phyloP scores from a whole-genome alignment of 1,140 invertebrate species.

The Aphidius gifuensis region DNA sequence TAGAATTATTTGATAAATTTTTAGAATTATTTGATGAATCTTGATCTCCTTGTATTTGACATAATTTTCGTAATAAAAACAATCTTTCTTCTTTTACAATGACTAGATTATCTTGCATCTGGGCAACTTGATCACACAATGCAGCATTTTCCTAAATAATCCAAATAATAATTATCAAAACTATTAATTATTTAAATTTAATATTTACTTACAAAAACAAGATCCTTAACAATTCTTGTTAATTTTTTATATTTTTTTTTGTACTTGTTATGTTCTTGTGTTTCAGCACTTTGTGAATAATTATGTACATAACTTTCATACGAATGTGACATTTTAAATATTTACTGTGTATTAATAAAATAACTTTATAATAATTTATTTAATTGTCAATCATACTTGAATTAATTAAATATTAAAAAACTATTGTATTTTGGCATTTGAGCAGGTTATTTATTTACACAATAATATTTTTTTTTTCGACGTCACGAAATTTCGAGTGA shows the following conservation, averaged over 20 bases:
- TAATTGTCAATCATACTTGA: no score
- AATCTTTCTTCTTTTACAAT: constrained; percentile 73
- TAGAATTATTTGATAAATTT: constrained; percentile 30
- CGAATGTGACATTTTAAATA: constrained; percentile 36
- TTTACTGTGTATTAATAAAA: no score
- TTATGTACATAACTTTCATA: constrained; percentile 45
- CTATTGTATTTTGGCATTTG: no score
- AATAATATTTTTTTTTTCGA: no score
- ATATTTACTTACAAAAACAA: constrained; percentile 54
- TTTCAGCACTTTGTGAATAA: constrained; percentile 43
- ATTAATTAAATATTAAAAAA: no score
- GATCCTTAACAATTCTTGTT: constrained; percentile 55
- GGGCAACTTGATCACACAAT: constrained; percentile 75
- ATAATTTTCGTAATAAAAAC: constrained; percentile 66
- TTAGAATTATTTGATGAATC: constrained; percentile 28
- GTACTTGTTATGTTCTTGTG: constrained; percentile 53
- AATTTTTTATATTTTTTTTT: constrained; percentile 58
- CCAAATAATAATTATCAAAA: constrained; percentile 8
- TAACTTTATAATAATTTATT: no score
- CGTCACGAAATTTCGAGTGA: no score
- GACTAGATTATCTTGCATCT: constrained; percentile 72
- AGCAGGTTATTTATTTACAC: no score
- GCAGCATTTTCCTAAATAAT: constrained; percentile 72
- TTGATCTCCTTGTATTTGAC: constrained; percentile 63
- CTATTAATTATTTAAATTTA: constrained; percentile 7